Conservation (phyloP, 2,113 vertebrate species). For the Bubalus kerabau region DNA sequence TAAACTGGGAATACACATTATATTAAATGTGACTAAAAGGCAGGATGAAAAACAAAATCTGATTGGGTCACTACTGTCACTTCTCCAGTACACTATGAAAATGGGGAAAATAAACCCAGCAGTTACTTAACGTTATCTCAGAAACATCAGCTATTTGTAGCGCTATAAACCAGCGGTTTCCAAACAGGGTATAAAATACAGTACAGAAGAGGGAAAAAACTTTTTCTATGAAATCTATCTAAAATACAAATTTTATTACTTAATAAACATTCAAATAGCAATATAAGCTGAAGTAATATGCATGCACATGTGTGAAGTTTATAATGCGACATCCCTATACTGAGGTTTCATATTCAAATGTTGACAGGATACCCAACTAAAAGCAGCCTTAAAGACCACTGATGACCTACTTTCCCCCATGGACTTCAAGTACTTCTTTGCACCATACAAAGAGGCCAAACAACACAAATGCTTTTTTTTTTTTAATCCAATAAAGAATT, state of each 20-base stretch:
- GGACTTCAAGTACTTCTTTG: background rate
- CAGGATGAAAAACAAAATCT: background rate
- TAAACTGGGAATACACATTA: background rate
- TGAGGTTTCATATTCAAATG: background rate
- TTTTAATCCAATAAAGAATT: background rate
- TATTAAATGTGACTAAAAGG: slow-evolving; percentile 1
- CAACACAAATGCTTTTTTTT: background rate
- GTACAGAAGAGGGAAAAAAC: background rate
- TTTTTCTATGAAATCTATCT: background rate
- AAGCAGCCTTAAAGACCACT: background rate
- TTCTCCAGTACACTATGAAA: background rate
- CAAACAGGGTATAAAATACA: background rate
- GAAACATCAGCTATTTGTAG: background rate
- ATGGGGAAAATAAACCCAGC: background rate
- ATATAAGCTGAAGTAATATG: background rate
- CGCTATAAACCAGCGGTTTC: background rate
- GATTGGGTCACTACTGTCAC: background rate
- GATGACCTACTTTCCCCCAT: background rate
- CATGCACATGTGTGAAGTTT: background rate
- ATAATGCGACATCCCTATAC: background rate
- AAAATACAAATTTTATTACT: background rate
- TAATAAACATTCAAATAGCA: background rate
- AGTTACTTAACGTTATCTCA: background rate
- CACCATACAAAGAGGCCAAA: background rate
- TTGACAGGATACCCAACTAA: background rate